A percentile compares a stretch with the other conserved stretches of the same genome.
Evolutionary conservation across 2,797 vertebrate genomes (phyloP).

Genomic region (Spondyliosoma cantharus): DNA sequence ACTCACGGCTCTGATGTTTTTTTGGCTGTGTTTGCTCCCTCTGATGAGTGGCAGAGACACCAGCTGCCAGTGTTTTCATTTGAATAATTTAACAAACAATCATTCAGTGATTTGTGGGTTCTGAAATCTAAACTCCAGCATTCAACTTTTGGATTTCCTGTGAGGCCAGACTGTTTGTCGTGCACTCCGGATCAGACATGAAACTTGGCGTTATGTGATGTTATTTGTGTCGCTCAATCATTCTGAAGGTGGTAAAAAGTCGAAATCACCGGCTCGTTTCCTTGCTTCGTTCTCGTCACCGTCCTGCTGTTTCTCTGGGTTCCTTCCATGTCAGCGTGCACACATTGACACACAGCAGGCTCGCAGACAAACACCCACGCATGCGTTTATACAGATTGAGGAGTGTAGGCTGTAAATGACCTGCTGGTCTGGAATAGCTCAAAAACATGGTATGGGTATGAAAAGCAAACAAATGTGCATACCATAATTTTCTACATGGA

Average conservation of each 20-base stretch:
- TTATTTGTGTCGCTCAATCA: background rate
- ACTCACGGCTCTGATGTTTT: conserved; percentile 10
- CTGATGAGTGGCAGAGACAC: conserved; percentile 52
- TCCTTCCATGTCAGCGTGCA: background rate
- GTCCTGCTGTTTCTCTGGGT: background rate
- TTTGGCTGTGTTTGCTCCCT: conserved; percentile 22
- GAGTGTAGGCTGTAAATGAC: conserved; percentile 36
- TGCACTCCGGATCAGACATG: conserved; percentile 10
- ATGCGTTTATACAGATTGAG: conserved; percentile 28
- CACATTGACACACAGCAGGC: background rate
- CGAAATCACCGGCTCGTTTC: conserved; percentile 11
- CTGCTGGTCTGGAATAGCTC: conserved; percentile 15
- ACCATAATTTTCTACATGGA: conserved; percentile 17
- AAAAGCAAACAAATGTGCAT: conserved; percentile 27
- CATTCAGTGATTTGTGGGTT: conserved; percentile 32
- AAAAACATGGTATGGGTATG: background rate
- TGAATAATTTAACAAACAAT: conserved; percentile 56
- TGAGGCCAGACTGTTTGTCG: conserved; percentile 12
- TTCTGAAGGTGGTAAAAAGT: conserved; percentile 12
- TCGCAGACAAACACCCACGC: background rate
- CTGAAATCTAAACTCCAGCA: conserved; percentile 21
- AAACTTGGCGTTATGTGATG: conserved; percentile 6
- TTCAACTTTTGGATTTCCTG: conserved; percentile 23
- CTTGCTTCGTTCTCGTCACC: background rate
- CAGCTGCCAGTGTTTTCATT: conserved; percentile 60